Conservation (phyloP, 2,113 vertebrate genomes). For the Anser brachyrhynchus region DNA sequence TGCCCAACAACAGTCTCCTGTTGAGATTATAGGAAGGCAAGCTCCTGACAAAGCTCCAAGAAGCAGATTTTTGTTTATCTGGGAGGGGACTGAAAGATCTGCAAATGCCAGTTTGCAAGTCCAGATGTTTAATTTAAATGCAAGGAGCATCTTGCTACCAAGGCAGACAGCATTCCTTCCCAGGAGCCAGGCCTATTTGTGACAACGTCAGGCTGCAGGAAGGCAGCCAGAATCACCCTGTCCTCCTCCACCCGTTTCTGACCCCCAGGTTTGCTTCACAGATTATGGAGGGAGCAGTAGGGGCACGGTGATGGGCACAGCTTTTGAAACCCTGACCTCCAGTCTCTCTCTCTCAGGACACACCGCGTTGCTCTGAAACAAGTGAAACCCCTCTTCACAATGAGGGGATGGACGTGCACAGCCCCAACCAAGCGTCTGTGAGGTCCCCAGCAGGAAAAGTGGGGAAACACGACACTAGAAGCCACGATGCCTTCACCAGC, state of each 20-base stretch:
- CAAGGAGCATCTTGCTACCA: background rate
- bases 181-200: background rate
- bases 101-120: background rate
- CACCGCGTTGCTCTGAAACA: background rate
- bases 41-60: background rate
- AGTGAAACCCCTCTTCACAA: background rate
- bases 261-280: background rate
- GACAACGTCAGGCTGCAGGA: background rate
- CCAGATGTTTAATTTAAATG: background rate
- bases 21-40: background rate
- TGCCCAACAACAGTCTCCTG: rapidly evolving
- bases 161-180: background rate
- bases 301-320: background rate
- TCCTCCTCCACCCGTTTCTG: background rate
- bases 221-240: background rate
- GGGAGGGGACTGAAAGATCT: background rate
- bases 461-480: background rate
- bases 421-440: background rate
- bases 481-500: background rate
- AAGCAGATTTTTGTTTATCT: background rate
- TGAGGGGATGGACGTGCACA: rapidly evolving
- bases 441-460: rapidly evolving
- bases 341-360: background rate
- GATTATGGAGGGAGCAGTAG: background rate
- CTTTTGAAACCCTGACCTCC: background rate